phyloP scores from a whole-genome alignment of 1,140 invertebrate species.

The Drosophila guanche region DNA sequence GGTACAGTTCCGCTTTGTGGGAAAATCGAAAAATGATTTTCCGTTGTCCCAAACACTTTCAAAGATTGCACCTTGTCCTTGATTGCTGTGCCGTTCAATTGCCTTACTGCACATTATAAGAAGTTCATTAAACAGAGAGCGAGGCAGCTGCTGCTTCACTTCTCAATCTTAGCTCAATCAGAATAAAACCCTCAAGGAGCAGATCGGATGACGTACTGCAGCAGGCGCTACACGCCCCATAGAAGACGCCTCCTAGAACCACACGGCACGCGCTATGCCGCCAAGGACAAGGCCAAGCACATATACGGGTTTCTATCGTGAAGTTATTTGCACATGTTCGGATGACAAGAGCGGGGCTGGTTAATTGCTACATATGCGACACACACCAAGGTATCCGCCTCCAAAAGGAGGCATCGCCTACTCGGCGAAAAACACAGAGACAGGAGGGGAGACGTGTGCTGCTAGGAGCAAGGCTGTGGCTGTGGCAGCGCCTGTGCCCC shows the following conservation, averaged over 20 bases:
- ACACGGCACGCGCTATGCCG: conserved; percentile 58
- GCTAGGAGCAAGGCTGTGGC: conserved; percentile 3
- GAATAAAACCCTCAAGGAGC: conserved; percentile 21
- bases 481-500: too few species aligned
- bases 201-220: conserved; percentile 65
- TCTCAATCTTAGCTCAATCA: conserved; percentile 28
- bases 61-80: too few species aligned
- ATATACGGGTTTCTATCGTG: conserved; percentile 23
- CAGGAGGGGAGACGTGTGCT: conserved; percentile 17
- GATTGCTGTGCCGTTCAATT: too few species aligned
- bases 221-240: conserved; percentile 57
- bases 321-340: conserved; percentile 72
- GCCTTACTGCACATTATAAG: conserved; percentile 12
- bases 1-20: too few species aligned
- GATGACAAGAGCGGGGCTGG: conserved; percentile 38
- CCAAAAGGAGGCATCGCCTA: conserved; percentile 25
- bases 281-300: not conserved
- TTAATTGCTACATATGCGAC: conserved; percentile 81
- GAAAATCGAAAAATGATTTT: too few species aligned
- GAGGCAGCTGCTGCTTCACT: conserved; percentile 37
- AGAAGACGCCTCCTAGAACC: conserved; percentile 40
- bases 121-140: conserved; percentile 28
- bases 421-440: not conserved
- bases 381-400: conserved; percentile 68
- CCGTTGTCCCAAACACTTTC: too few species aligned